A percentile compares a stretch with the other conserved stretches of the same genome.
phyloP scores from a whole-genome alignment of 2,797 vertebrate species.

The Iguana delicatissima region DNA sequence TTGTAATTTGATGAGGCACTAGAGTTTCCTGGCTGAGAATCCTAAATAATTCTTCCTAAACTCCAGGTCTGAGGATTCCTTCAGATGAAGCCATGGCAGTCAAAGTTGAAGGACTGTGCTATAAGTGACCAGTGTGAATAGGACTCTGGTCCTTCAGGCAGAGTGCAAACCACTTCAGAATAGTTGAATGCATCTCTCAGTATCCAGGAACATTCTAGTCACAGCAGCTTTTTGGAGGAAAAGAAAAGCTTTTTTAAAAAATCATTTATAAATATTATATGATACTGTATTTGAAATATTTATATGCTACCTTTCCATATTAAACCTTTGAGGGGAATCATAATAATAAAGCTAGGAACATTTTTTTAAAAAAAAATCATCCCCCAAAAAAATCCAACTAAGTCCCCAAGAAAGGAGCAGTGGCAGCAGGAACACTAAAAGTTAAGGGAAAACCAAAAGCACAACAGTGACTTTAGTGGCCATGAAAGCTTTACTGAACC shows the following conservation, averaged over 20 bases:
- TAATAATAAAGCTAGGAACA: not conserved
- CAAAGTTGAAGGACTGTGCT: no score
- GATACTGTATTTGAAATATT: not conserved
- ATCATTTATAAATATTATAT: not conserved
- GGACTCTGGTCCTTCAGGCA: not conserved
- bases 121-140: no score
- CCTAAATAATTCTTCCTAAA: no score
- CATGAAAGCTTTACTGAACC: not conserved
- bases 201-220: not conserved
- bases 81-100: no score
- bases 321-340: not conserved
- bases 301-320: not conserved
- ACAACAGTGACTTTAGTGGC: not conserved
- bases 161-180: no score
- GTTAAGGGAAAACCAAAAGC: not conserved
- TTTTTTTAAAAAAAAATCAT: not conserved
- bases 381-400: not conserved
- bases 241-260: not conserved
- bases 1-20: no score
- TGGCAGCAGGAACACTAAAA: not conserved
- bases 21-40: no score
- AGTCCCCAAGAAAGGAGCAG: not conserved
- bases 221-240: no score
- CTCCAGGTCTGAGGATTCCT: no score
- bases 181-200: not conserved